Conservation (phyloP, 2,888 invertebrate genomes). For the Andrena fulva region DNA sequence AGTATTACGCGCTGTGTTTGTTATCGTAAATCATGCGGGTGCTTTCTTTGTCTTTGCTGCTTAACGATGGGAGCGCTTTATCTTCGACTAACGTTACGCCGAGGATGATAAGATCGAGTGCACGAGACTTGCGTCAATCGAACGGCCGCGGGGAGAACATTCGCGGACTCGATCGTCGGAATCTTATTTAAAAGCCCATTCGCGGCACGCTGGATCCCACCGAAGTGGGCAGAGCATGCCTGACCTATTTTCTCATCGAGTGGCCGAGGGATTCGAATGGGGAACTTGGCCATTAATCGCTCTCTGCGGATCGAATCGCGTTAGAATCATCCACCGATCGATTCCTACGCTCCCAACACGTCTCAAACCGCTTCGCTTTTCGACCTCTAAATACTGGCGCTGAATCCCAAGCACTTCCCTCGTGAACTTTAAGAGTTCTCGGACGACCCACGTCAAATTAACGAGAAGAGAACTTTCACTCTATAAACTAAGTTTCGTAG, state of each 20-base stretch:
- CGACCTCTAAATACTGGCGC: too few species aligned
- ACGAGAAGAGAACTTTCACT: too few species aligned
- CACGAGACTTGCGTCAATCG: conserved; percentile 10
- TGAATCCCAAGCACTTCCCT: too few species aligned
- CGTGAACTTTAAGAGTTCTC: too few species aligned
- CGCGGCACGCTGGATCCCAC: conserved; percentile 53
- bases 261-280: conserved; percentile 20
- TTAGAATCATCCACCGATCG: conserved; percentile 12
- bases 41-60: conserved; percentile 10
- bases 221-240: conserved; percentile 58
- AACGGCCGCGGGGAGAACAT: conserved; percentile 37
- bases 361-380: not conserved
- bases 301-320: not conserved
- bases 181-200: conserved; percentile 64
- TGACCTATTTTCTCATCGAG: conserved; percentile 65
- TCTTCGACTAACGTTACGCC: conserved; percentile 19
- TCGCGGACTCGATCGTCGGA: conserved; percentile 46
- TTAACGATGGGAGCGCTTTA: conserved; percentile 24
- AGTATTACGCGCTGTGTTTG: not conserved
- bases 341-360: not conserved
- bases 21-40: conserved; percentile 2
- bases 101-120: conserved; percentile 35
- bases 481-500: too few species aligned
- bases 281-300: conserved; percentile 42
- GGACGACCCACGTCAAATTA: too few species aligned